phyloP scores from a whole-genome alignment of 2,113 vertebrate genomes.

The Notothenia coriiceps region DNA sequence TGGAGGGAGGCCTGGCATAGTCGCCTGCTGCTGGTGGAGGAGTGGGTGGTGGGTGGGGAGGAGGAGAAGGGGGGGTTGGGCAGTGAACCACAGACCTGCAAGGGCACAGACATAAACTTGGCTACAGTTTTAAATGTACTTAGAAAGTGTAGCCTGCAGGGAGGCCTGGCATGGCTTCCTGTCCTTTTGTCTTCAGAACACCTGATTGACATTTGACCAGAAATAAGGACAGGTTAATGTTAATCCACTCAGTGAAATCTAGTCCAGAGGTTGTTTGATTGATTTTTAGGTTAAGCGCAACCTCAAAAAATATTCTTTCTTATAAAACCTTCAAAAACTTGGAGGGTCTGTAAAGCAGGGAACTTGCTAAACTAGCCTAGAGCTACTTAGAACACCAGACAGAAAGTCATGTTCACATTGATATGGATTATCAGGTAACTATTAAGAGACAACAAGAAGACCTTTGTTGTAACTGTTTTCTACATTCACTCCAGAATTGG shows the following conservation, averaged over 20 bases:
- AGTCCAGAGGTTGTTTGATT: conserved; percentile 37
- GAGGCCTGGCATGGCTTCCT: conserved; percentile 35
- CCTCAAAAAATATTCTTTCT: conserved; percentile 1
- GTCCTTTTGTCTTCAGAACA: conserved; percentile 6
- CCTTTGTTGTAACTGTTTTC: not conserved
- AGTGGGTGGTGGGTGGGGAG: conserved; percentile 35
- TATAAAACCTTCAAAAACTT: too few species aligned
- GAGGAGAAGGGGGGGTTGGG: not conserved
- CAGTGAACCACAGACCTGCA: conserved; percentile 39
- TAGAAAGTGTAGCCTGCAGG: conserved; percentile 42
- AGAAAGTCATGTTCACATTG: not conserved
- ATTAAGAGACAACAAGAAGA: not conserved
- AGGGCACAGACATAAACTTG: conserved; percentile 59
- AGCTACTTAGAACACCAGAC: not conserved
- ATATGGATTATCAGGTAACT: not conserved
- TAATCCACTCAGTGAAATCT: not conserved
- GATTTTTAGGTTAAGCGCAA: conserved; percentile 20
- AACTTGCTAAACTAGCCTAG: not conserved
- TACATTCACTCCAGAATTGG: not conserved
- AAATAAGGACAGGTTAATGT: conserved; percentile 21
- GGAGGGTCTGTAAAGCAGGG: not conserved
- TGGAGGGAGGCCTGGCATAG: conserved; percentile 79
- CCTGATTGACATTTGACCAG: conserved; percentile 51
- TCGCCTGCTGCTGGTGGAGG: conserved; percentile 61
- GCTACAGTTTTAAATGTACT: conserved; percentile 48